A percentile compares a stretch with the other conserved stretches of the same genome.
phyloP scores from a whole-genome alignment of 2,797 vertebrate genomes.

The Dendrocincla tyrannina region DNA sequence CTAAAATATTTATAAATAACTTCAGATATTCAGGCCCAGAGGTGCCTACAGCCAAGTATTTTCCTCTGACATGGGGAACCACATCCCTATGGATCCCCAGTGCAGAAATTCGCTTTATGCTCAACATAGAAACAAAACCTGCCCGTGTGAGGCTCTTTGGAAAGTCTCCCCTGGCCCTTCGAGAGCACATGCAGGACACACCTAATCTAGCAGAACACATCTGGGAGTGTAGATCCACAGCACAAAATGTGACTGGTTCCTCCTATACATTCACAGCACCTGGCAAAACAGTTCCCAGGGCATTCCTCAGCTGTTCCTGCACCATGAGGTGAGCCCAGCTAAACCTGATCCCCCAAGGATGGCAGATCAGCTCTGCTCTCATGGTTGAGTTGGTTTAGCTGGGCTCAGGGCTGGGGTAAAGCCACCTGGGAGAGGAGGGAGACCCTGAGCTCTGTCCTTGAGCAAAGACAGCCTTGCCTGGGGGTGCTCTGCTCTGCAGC shows the following conservation, averaged over 20 bases:
- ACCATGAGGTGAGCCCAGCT: neutral
- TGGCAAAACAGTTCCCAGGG: neutral
- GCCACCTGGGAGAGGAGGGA: neutral
- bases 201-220: neutral
- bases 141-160: neutral
- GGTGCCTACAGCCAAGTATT: neutral
- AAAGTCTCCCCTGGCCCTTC: neutral
- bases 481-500: neutral
- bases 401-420: neutral
- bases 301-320: neutral
- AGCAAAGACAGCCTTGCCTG: neutral
- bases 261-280: neutral
- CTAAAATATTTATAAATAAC: conserved; percentile 48
- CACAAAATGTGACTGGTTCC: neutral
- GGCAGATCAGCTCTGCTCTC: neutral
- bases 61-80: neutral
- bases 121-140: neutral
- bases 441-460: neutral
- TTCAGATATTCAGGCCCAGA: conserved; percentile 52
- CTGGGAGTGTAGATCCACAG: neutral
- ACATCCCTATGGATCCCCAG: neutral
- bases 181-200: neutral
- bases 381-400: accelerated
- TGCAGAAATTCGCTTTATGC: neutral
- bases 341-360: accelerated